Evolutionary conservation across 2,797 vertebrate species (phyloP).

Genomic region (Cichlasoma orientale): DNA sequence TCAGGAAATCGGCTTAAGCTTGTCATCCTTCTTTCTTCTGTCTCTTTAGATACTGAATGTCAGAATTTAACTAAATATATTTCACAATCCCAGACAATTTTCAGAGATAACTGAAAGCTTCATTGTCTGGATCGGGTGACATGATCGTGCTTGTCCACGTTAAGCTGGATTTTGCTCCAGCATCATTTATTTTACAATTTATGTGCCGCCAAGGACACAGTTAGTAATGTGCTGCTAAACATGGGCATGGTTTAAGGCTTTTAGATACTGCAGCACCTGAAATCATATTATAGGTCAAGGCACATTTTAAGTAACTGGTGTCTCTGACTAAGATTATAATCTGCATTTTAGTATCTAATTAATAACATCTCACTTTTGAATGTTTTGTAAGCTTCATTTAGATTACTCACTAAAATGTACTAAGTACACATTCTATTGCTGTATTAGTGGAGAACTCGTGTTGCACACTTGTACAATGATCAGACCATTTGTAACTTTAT

Average conservation of each 20-base stretch:
- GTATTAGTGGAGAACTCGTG: not conserved
- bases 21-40: not conserved
- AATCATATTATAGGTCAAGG: not conserved
- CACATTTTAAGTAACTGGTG: not conserved
- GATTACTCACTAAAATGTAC: not conserved
- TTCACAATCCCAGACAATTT: not conserved
- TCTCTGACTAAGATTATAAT: not conserved
- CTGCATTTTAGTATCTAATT: not conserved
- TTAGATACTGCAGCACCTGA: not conserved
- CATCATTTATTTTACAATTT: not conserved
- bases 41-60: not conserved
- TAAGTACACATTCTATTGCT: not conserved
- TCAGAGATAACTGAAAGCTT: not conserved
- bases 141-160: not conserved
- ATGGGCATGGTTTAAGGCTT: not conserved
- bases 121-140: rapidly evolving
- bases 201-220: not conserved
- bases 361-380: not conserved
- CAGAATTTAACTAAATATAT: not conserved
- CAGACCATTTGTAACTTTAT: slow-evolving; percentile 28
- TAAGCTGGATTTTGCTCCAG: not conserved
- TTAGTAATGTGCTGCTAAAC: too few species aligned
- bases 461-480: not conserved
- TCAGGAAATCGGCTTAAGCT: not conserved
- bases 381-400: not conserved